A percentile compares a stretch with the other conserved stretches of the same genome.
Conservation (phyloP, 1,140 invertebrate species). For the Wiebesia pumilae region DNA sequence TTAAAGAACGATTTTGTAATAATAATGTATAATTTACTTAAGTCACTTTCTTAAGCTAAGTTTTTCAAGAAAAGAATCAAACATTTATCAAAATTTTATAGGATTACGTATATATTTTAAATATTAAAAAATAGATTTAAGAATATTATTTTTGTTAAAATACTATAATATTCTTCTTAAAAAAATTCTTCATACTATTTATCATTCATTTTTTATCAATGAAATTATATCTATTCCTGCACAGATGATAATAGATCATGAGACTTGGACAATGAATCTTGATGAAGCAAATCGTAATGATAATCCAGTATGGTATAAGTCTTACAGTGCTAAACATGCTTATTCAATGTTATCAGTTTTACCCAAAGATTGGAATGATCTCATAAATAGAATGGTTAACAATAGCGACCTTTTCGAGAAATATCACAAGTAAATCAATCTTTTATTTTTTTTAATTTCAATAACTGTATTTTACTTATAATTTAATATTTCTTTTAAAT, state of each 20-base stretch:
- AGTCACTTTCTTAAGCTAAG: no score
- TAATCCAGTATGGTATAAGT: slow-evolving; percentile 45
- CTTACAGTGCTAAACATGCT: slow-evolving; percentile 35
- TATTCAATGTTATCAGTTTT: slow-evolving; percentile 41
- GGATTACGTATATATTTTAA: no score
- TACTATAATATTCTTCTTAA: no score
- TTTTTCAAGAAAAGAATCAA: no score
- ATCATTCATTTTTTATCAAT: no score
- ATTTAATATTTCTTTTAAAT: background rate
- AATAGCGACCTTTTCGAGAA: slow-evolving; percentile 36
- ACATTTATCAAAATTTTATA: no score
- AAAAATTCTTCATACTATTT: no score
- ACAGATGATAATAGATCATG: slow-evolving; percentile 35
- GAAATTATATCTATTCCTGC: background rate
- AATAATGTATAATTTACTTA: no score
- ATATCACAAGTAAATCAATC: slow-evolving; percentile 33
- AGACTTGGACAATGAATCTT: slow-evolving; percentile 52
- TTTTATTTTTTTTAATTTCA: background rate
- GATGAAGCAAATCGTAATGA: slow-evolving; percentile 42
- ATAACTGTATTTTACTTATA: no score
- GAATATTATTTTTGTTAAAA: no score
- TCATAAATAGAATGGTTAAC: slow-evolving; percentile 27
- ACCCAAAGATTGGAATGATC: slow-evolving; percentile 45
- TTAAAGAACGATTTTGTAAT: no score
- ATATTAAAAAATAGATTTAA: no score